Base-by-base conservation (phyloP, 2,797 vertebrate species). In the Bradypus variegatus region DNA sequence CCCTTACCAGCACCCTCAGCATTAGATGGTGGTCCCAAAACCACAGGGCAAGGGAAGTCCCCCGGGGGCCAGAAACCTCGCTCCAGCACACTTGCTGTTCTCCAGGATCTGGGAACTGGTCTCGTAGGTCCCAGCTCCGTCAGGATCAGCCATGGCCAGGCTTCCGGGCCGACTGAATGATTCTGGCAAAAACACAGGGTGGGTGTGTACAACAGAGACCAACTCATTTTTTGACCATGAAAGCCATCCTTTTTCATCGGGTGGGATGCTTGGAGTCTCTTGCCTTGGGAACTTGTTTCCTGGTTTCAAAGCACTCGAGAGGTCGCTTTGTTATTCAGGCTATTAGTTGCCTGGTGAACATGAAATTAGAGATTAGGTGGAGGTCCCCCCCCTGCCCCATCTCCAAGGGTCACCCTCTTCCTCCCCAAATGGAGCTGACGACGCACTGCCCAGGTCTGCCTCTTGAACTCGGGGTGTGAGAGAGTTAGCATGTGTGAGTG, bases 161-260 rank as follows among this genome's bases (percentile, higher is more conserved):
- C 29, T 19, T 0, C 60, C 19, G 11, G 29, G 29, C 7, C 12
- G 25, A 10, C 10, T 33, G 15, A 29, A 2, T 8, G 75, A 5
- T 21, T 29, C n/a, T 19, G 4, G 27, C 23, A 53, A 13, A 6
- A 31, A 23, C 10, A 3, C 8, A 14, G 81, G 27, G 15, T 6
- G 3, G 60, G 3, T 12, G 29, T 18, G 48, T 1, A 0, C 6
- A 4, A 50, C 33, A 38, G 33, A 4, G 29, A 50, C 2, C 3
- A 2, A 2, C 8, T 9, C 8, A 2, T 9, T 12, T 27, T 18
- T 18, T 6, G 11, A 16, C 41, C 9, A 25, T 6, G 8, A 53
- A 29, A 55, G 33, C 18, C 1, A 2, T 4, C 58, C 67, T 81
- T 21, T 31, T 7, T 21, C 64, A 65, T 15, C 25, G 33, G 67